A percentile compares a stretch with the other conserved stretches of the same genome.
phyloP scores from a whole-genome alignment of 2,888 invertebrate genomes.

The Nasonovia ribisnigri region DNA sequence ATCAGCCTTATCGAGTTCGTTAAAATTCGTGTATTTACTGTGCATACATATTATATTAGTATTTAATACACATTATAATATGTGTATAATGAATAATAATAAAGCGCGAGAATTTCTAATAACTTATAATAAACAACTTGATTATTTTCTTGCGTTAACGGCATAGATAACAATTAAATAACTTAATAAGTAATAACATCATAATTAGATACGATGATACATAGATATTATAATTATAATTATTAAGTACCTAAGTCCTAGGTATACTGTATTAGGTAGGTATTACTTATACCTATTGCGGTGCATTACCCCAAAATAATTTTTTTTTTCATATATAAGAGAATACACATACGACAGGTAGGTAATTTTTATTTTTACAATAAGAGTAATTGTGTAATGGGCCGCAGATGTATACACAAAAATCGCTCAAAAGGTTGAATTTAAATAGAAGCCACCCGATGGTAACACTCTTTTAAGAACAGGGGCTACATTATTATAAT shows the following conservation, averaged over 20 bases:
- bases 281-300: too few relatives aligned
- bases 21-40: background rate
- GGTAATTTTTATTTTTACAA: background rate
- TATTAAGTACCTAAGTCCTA: background rate
- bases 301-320: too few relatives aligned
- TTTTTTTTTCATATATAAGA: too few relatives aligned
- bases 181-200: background rate
- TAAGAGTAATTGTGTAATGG: background rate
- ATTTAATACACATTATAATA: background rate
- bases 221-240: background rate
- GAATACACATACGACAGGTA: background rate
- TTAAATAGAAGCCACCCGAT: background rate
- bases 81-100: background rate
- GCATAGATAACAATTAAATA: background rate
- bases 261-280: too few relatives aligned
- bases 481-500: background rate
- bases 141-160: background rate
- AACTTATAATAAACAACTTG: constrained; percentile 1
- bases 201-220: background rate
- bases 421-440: background rate
- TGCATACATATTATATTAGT: background rate
- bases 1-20: background rate
- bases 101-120: background rate
- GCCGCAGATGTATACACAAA: background rate
- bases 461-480: background rate